Evolutionary conservation across 2,113 vertebrate genomes (phyloP).

Genomic region (Microcebus tavaratra): DNA sequence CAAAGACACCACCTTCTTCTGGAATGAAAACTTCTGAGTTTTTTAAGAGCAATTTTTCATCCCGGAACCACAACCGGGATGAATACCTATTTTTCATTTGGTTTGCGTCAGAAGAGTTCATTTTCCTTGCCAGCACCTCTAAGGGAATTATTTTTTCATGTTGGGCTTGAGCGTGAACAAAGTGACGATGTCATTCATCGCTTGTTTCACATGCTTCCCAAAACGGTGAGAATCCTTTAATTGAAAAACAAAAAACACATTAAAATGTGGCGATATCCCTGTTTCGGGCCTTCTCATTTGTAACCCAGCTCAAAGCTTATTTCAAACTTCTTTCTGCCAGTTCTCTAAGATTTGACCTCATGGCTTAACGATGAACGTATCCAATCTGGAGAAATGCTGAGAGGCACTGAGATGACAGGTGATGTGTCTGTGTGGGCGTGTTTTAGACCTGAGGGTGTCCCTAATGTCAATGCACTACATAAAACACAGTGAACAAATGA

Average conservation of each 20-base stretch:
- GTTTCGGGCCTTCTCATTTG: rapidly evolving
- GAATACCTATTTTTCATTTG: constrained; percentile 30
- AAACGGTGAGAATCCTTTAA: constrained; percentile 95
- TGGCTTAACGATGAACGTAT: rapidly evolving
- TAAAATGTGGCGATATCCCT: rapidly evolving
- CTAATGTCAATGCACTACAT: rapidly evolving
- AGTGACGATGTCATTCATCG: constrained; percentile 90
- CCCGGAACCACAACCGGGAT: not conserved
- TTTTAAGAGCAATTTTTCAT: constrained; percentile 61
- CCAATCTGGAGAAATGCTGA: rapidly evolving
- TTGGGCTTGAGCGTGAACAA: constrained; percentile 86
- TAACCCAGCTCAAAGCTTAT: not conserved
- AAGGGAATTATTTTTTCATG: constrained; percentile 87
- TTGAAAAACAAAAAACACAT: not conserved
- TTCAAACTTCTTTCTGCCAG: not conserved
- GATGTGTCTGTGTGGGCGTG: rapidly evolving
- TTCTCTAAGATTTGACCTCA: not conserved
- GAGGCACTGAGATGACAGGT: rapidly evolving
- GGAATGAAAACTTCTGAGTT: constrained; percentile 40
- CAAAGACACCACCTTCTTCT: not conserved
- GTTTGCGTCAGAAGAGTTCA: constrained; percentile 55
- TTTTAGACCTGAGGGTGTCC: too few relatives aligned
- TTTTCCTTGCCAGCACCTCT: rapidly evolving
- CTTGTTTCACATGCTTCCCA: constrained; percentile 89
- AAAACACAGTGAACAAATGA: not conserved